These are phyloP conservation scores for Megatriorchis doriae DNA, from an alignment of 2,113 vertebrate species.

Conservation along the genomic window DNA sequence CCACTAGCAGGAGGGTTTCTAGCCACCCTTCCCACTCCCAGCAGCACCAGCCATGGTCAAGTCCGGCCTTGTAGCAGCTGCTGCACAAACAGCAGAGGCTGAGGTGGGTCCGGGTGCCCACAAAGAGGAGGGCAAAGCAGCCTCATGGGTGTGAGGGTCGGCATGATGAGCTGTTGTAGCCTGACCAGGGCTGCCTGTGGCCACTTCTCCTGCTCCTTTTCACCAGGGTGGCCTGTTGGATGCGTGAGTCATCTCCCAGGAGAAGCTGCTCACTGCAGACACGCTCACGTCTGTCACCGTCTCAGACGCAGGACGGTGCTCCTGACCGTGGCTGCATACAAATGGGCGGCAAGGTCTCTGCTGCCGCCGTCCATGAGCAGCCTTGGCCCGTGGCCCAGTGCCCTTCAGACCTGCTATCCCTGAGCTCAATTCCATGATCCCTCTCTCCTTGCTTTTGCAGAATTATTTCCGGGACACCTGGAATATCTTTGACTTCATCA, in stretches of 20 bases:
- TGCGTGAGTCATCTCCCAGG: background rate
- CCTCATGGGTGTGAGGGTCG: background rate
- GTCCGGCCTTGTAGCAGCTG: background rate
- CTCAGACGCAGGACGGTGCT: background rate
- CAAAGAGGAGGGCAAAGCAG: background rate
- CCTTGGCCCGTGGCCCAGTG: fast-evolving
- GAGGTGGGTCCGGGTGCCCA: background rate
- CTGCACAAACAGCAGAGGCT: background rate
- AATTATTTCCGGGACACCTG: constrained; percentile 98
- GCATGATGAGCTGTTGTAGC: background rate
- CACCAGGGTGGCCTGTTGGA: background rate
- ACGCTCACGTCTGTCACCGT: background rate
- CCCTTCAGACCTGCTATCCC: background rate
- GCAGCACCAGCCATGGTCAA: background rate
- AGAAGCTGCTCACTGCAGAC: background rate
- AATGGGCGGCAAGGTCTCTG: background rate
- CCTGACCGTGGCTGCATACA: background rate
- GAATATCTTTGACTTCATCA: constrained; percentile 99
- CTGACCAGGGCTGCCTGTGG: background rate
- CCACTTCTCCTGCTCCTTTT: background rate
- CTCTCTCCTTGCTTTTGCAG: constrained; percentile 65
- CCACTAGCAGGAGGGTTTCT: background rate
- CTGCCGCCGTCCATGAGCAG: background rate
- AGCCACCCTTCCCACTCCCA: background rate
- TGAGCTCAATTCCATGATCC: background rate